Conservation (phyloP, 1,140 invertebrate species). For the Drosophila parvula region DNA sequence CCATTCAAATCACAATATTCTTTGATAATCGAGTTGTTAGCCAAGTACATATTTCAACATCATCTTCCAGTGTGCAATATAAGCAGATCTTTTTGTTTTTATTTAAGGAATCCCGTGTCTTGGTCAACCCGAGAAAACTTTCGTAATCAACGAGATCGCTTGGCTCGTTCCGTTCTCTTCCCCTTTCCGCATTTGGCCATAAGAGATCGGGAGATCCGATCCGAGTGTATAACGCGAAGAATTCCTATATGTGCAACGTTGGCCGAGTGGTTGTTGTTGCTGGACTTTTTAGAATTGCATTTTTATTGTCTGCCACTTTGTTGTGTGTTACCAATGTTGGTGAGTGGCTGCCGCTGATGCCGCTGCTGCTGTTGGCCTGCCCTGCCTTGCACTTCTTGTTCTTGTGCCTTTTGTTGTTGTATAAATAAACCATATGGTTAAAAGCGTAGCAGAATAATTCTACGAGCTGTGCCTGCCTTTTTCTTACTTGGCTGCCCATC, state of each 20-base stretch:
- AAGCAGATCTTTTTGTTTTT: not conserved
- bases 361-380: slow-evolving; percentile 22
- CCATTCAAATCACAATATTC: not conserved
- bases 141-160: slow-evolving; percentile 36
- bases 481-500: slow-evolving; percentile 48
- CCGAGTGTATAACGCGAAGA: slow-evolving; percentile 34
- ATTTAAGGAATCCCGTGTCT: slow-evolving; percentile 18
- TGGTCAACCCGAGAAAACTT: slow-evolving; percentile 11
- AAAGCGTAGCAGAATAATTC: slow-evolving; percentile 78
- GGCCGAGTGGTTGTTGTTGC: slow-evolving; percentile 36
- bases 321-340: slow-evolving; percentile 74
- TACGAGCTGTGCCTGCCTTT: slow-evolving; percentile 51
- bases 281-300: slow-evolving; percentile 76
- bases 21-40: not conserved
- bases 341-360: slow-evolving; percentile 33
- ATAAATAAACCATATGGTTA: slow-evolving; percentile 82
- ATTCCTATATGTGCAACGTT: slow-evolving; percentile 67
- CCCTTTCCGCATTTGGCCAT: not conserved
- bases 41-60: not conserved
- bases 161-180: slow-evolving; percentile 7
- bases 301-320: slow-evolving; percentile 81
- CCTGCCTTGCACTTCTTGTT: slow-evolving; percentile 19
- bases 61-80: too few relatives aligned
- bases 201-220: slow-evolving; percentile 5
- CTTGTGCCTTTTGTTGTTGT: slow-evolving; percentile 55